Evolutionary conservation across 2,797 vertebrate genomes (phyloP).

Genomic region (Propithecus deckenii): DNA sequence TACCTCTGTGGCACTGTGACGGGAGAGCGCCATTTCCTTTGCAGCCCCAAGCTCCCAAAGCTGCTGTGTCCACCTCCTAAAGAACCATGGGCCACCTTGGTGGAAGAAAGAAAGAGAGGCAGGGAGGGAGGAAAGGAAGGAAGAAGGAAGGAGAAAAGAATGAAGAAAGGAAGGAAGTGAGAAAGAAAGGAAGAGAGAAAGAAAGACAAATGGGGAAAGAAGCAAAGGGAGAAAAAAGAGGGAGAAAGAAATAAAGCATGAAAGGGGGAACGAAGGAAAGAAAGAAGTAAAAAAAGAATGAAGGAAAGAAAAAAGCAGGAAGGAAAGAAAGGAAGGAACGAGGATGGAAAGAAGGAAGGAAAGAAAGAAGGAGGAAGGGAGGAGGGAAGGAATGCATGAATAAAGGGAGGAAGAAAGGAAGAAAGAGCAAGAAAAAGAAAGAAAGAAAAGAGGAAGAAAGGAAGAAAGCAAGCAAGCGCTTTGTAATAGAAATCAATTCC

Average conservation of each 20-base stretch:
- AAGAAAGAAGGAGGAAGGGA: accelerated
- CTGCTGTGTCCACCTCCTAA: neutral
- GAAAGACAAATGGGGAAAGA: too few relatives aligned
- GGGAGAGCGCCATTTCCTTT: neutral
- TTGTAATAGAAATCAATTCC: neutral
- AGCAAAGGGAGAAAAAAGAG: too few relatives aligned
- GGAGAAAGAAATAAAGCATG: neutral
- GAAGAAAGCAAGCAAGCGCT: neutral
- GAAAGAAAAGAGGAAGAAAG: neutral
- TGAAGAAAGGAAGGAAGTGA: too few relatives aligned
- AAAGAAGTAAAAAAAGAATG: too few relatives aligned
- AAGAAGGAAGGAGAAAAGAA: neutral
- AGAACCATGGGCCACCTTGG: neutral
- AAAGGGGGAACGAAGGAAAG: too few relatives aligned
- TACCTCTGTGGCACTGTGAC: neutral
- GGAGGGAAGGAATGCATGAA: neutral
- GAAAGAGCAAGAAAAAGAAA: accelerated
- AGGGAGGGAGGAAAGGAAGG: neutral
- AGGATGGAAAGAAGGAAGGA: neutral
- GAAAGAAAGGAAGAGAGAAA: accelerated
- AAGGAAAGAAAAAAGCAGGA: neutral
- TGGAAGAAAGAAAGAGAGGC: neutral
- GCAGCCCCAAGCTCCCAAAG: neutral
- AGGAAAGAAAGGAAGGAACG: too few relatives aligned
- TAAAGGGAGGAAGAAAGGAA: too few relatives aligned